phyloP scores from a whole-genome alignment of 2,797 vertebrate species.

The Aplochiton taeniatus region DNA sequence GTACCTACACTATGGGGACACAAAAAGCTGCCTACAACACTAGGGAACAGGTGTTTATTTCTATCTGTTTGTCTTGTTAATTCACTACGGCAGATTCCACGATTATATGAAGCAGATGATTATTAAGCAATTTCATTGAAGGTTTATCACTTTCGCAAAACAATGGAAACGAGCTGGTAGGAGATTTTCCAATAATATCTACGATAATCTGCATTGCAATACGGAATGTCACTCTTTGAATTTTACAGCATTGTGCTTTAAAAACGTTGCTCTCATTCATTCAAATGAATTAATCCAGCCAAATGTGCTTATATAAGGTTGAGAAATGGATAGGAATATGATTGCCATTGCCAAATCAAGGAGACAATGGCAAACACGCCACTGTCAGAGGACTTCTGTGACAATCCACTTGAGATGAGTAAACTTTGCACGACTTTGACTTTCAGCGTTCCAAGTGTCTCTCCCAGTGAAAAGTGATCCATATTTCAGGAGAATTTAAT shows the following conservation, averaged over 20 bases:
- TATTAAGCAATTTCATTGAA: too few species aligned
- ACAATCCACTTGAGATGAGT: slow-evolving; percentile 36
- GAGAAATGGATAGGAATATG: too few species aligned
- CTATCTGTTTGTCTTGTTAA: slow-evolving; percentile 7
- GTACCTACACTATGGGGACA: slow-evolving; percentile 15
- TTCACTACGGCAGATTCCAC: not conserved
- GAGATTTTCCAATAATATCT: too few species aligned
- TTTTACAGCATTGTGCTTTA: too few species aligned
- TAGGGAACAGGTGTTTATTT: not conserved
- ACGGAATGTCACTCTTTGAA: too few species aligned
- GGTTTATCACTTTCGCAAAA: too few species aligned
- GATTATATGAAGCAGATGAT: not conserved
- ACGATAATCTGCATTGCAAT: too few species aligned
- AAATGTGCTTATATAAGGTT: too few species aligned
- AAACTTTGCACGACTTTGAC: slow-evolving; percentile 33
- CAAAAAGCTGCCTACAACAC: slow-evolving; percentile 11
- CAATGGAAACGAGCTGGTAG: too few species aligned
- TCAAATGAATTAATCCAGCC: too few species aligned
- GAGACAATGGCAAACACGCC: not conserved
- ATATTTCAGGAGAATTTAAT: slow-evolving; percentile 65
- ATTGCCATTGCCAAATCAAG: too few species aligned
- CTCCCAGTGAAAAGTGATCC: slow-evolving; percentile 55
- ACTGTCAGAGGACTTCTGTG: slow-evolving; percentile 28
- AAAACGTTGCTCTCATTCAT: too few species aligned
- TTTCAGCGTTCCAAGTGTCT: slow-evolving; percentile 39